Conservation (phyloP, 1,140 invertebrate species). For the Drosophila obscura region DNA sequence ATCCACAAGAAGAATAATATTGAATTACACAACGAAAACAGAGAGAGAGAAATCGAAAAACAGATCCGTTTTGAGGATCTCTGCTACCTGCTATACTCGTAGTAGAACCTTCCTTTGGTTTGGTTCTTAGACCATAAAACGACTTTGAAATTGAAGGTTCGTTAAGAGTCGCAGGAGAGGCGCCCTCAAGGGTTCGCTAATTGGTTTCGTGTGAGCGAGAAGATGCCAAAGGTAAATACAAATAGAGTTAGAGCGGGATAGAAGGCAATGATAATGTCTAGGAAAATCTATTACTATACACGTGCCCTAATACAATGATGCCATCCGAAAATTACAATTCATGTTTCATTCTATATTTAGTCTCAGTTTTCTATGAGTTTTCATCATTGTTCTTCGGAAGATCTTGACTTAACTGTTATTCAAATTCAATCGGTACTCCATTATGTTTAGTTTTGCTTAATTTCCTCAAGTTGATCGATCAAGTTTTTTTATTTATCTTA, state of each 20-base stretch:
- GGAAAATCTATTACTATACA: neutral
- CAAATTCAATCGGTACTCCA: too few relatives aligned
- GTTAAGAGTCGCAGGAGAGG: slow-evolving; percentile 38
- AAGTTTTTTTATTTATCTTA: too few relatives aligned
- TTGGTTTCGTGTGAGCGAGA: slow-evolving; percentile 47
- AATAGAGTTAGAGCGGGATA: too few relatives aligned
- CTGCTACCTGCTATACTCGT: slow-evolving; percentile 52
- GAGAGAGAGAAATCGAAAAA: slow-evolving; percentile 12
- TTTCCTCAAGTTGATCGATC: too few relatives aligned
- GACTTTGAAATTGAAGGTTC: slow-evolving; percentile 45
- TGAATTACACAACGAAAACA: slow-evolving; percentile 66
- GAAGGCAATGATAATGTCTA: too few relatives aligned
- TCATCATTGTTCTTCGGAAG: too few relatives aligned
- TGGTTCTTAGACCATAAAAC: slow-evolving; percentile 36
- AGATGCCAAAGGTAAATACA: too few relatives aligned
- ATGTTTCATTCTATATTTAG: neutral
- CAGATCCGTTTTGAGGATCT: slow-evolving; percentile 33
- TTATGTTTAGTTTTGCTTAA: too few relatives aligned
- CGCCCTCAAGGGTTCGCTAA: slow-evolving; percentile 52
- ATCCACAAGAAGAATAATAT: slow-evolving; percentile 71
- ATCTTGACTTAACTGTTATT: too few relatives aligned
- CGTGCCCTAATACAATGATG: neutral
- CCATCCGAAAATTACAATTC: slow-evolving; percentile 5
- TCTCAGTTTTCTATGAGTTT: too few relatives aligned
- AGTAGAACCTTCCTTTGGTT: slow-evolving; percentile 4